phyloP scores from a whole-genome alignment of 1,140 invertebrate species.

The fruit fly (Drosophila melanogaster) region DNA sequence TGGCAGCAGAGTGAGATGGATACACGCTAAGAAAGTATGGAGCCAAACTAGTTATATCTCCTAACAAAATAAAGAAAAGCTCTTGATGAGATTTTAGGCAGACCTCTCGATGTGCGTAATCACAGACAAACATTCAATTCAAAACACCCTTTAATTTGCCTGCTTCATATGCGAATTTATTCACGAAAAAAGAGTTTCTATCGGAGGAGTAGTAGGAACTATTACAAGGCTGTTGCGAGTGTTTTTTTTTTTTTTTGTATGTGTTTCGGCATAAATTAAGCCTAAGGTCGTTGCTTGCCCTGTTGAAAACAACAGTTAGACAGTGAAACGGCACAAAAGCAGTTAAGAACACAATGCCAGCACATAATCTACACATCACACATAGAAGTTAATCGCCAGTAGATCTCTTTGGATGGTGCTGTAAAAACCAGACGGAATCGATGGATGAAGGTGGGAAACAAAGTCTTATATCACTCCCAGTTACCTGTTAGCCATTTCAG shows the following conservation, averaged over 20 bases:
- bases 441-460: constrained; percentile 32
- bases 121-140: too few relatives aligned
- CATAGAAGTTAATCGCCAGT: constrained; percentile 28
- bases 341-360: constrained; percentile 55
- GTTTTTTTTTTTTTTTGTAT: constrained; percentile 10
- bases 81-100: too few relatives aligned
- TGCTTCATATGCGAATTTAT: constrained; percentile 3
- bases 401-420: constrained; percentile 23
- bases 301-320: constrained; percentile 50
- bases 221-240: constrained; percentile 45
- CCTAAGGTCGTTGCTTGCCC: constrained; percentile 52
- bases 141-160: too few relatives aligned
- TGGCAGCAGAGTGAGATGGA: constrained; percentile 12
- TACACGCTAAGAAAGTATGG: constrained; percentile 9
- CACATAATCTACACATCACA: constrained; percentile 52
- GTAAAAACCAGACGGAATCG: constrained; percentile 36
- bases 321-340: constrained; percentile 53
- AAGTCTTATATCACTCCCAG: constrained; percentile 34
- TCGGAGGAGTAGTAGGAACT: constrained; percentile 31
- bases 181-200: constrained; percentile 34
- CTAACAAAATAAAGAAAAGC: too few relatives aligned
- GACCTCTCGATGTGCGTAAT: too few relatives aligned
- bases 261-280: constrained; percentile 58
- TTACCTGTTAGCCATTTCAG: neutral
- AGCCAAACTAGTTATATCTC: neutral